A percentile compares a stretch with the other conserved stretches of the same genome.
These are phyloP conservation scores for Mylabris sibirica DNA, from an alignment of 2,888 invertebrate genomes.

Conservation along the genomic window DNA sequence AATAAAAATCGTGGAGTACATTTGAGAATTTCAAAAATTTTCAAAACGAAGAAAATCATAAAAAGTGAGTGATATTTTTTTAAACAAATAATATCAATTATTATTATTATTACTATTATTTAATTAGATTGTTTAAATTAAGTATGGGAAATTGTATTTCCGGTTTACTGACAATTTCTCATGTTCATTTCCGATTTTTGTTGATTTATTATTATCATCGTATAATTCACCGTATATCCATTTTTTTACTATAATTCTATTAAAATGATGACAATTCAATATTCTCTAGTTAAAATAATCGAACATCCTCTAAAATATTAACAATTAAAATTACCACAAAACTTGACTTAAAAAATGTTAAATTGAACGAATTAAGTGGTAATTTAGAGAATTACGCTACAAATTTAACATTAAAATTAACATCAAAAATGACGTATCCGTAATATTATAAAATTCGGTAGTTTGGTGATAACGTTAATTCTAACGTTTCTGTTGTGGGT, in stretches of 20 bases:
- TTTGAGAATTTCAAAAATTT: not conserved
- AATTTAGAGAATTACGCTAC: not conserved
- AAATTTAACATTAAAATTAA: too few relatives aligned
- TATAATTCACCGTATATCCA: conserved; percentile 18
- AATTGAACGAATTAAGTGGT: not conserved
- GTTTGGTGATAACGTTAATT: not conserved
- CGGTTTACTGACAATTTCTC: conserved; percentile 1
- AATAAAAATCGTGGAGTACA: not conserved
- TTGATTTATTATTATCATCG: not conserved
- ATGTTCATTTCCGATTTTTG: conserved; percentile 17
- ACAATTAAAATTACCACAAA: not conserved
- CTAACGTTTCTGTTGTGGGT: not conserved
- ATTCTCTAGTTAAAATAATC: not conserved
- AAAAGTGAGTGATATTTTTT: conserved; percentile 7
- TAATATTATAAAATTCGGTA: not conserved
- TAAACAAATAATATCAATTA: not conserved
- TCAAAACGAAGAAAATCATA: not conserved
- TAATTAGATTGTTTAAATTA: conserved; percentile 17
- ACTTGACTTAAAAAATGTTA: not conserved
- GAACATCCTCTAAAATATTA: not conserved
- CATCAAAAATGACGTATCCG: not conserved
- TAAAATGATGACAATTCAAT: conserved; percentile 8
- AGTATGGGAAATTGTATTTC: conserved; percentile 9
- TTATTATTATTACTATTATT: conserved; percentile 6
- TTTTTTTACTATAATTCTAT: not conserved